Evolutionary conservation across 2,797 vertebrate genomes (phyloP), one percentile per base, ranked within the genome.

Genomic region (Macropus fuliginosus): DNA sequence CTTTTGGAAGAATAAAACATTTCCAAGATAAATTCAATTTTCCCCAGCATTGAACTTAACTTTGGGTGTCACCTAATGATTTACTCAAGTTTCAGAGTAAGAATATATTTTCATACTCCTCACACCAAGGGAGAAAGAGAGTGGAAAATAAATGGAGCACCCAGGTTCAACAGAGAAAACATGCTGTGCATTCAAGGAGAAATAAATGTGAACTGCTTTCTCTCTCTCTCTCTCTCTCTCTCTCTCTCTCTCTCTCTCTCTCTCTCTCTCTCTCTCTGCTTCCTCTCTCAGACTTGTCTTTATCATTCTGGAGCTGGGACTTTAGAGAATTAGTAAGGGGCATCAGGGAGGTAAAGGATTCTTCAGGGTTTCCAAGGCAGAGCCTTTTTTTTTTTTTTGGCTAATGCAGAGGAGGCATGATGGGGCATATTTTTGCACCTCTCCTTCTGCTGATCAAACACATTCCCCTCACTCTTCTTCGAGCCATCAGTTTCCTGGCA

Each of bases 301-400:
- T 97, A 93, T 92, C 96, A 55, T 66, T 97, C 96, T 91, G 95
- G 50, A 97, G 66, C 96, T 97, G 97, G 81, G 96, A 97, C 97
- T 90, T 98, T 97, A 97, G 96, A 96, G 95, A 97, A 95, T 95
- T 97, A 96, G 96, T 97, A 98, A 97, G 98, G 96, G 96, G 92
- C 93, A 93, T 56, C 1, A 96, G 97, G 97, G 97, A 97, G 91
- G 95, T 93, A 98, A 96, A 94, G 93, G 89, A 95, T 55, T 96
- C 94, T 95, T 90, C 97, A 94, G 95, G 94, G 95, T 96, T 97
- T 97, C 94, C 98, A 97, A 96, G 18, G 13, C 56, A 62, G 27
- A 21, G n/a, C n/a, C 16, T 81, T 81, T 46, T 40, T 74, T 13
- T 98, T 98, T 97, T 98, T 97, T 97, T 98, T 91, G 59, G 91